Evolutionary conservation across 2,113 vertebrate genomes (phyloP).

Genomic region (Camarhynchus parvulus): DNA sequence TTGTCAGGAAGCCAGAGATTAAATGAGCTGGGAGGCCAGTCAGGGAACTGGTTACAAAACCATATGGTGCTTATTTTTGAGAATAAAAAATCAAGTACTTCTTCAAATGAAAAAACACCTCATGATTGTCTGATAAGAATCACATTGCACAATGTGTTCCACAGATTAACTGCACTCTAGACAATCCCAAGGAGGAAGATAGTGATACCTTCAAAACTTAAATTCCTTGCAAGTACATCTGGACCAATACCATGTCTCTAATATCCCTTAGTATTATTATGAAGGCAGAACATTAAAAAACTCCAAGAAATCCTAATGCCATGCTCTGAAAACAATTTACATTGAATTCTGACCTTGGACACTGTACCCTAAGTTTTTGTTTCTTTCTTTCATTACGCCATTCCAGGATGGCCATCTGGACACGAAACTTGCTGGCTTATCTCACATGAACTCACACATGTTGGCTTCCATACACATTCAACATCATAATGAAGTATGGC

Average conservation of each 20-base stretch:
- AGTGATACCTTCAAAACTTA: neutral
- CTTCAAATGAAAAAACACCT: conserved; percentile 59
- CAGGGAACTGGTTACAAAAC: conserved; percentile 51
- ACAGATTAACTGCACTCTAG: conserved; percentile 29
- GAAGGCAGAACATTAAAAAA: neutral
- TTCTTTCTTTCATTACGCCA: neutral
- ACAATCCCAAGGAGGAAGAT: conserved; percentile 16
- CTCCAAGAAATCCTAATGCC: neutral
- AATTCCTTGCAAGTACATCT: conserved; percentile 10
- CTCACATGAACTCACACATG: neutral
- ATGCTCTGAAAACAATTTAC: neutral
- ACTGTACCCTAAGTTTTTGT: neutral
- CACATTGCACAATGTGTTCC: conserved; percentile 35
- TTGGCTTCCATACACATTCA: neutral
- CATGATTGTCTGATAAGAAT: conserved; percentile 50
- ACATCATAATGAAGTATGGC: neutral
- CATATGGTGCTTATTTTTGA: conserved; percentile 73
- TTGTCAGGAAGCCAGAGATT: conserved; percentile 64
- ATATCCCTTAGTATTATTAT: neutral
- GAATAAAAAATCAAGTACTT: conserved; percentile 62
- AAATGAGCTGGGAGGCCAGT: conserved; percentile 57
- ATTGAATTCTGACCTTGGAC: conserved; percentile 29
- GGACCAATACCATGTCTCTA: neutral
- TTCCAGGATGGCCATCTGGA: conserved; percentile 40
- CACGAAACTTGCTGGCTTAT: neutral